These are phyloP conservation scores for Lontra canadensis DNA, from an alignment of 2,113 vertebrate genomes.

Conservation along the genomic window DNA sequence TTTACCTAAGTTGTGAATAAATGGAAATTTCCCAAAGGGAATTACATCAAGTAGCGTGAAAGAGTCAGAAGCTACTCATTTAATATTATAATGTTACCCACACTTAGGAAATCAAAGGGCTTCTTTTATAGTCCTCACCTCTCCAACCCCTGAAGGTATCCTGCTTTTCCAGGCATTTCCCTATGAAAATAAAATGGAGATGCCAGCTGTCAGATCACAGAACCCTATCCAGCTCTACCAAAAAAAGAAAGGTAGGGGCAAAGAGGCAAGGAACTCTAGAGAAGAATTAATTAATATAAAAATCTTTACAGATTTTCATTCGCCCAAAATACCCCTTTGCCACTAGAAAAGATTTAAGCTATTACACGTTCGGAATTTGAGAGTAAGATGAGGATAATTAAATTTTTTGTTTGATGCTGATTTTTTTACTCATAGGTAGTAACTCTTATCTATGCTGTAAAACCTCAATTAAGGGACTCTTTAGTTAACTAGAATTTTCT, in stretches of 20 bases:
- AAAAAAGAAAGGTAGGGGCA: not conserved
- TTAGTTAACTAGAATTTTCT: not conserved
- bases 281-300: not conserved
- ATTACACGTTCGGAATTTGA: not conserved
- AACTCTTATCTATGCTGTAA: not conserved
- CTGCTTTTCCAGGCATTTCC: not conserved
- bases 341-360: conserved; percentile 1
- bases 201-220: not conserved
- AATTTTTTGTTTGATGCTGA: conserved; percentile 57
- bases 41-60: not conserved
- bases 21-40: conserved; percentile 3
- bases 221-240: not conserved
- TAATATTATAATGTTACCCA: not conserved
- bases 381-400: not conserved
- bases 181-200: not conserved
- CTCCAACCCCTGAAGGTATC: not conserved
- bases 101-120: not conserved
- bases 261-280: not conserved
- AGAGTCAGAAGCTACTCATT: not conserved
- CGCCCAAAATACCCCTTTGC: not conserved
- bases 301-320: not conserved
- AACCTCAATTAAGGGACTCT: not conserved
- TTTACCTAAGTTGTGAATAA: conserved; percentile 46
- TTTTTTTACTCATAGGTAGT: conserved; percentile 49
- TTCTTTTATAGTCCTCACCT: not conserved